A percentile compares a stretch with the other conserved stretches of the same genome.
Conservation (phyloP, 2,113 vertebrate genomes). For the Paradoxurus hermaphroditus region DNA sequence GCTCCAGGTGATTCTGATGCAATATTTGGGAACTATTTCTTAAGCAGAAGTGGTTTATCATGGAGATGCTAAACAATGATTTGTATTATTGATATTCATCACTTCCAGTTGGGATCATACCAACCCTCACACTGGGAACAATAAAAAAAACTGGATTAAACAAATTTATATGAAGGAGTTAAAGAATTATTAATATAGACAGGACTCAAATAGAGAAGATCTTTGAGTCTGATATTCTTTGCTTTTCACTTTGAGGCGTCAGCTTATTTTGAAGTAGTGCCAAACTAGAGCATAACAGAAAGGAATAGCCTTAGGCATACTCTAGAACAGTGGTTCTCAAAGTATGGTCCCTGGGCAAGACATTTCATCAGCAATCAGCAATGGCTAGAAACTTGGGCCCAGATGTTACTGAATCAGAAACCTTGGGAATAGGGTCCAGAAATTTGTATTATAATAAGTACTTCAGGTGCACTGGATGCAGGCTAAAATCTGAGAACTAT, state of each 20-base stretch:
- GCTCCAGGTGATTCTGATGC: neutral
- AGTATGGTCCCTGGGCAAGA: neutral
- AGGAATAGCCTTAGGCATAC: neutral
- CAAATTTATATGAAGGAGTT: neutral
- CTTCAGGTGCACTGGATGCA: neutral
- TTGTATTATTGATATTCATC: neutral
- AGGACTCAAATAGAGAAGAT: neutral
- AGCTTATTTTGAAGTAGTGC: neutral
- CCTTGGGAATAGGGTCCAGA: neutral
- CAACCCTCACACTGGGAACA: neutral
- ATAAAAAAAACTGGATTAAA: neutral
- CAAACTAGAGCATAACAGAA: neutral
- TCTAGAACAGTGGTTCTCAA: neutral
- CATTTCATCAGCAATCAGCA: neutral
- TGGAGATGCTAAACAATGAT: neutral
- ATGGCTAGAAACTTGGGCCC: neutral
- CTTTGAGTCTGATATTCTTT: neutral
- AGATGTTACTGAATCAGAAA: neutral
- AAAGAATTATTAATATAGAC: neutral
- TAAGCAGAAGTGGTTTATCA: neutral
- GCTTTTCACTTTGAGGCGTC: neutral
- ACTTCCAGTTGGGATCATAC: neutral
- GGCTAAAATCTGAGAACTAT: neutral
- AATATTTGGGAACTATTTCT: conserved; percentile 9
- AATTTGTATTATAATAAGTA: neutral